These are phyloP conservation scores for Muntiacus reevesi DNA, from an alignment of 2,113 vertebrate species.

Conservation along the genomic window DNA sequence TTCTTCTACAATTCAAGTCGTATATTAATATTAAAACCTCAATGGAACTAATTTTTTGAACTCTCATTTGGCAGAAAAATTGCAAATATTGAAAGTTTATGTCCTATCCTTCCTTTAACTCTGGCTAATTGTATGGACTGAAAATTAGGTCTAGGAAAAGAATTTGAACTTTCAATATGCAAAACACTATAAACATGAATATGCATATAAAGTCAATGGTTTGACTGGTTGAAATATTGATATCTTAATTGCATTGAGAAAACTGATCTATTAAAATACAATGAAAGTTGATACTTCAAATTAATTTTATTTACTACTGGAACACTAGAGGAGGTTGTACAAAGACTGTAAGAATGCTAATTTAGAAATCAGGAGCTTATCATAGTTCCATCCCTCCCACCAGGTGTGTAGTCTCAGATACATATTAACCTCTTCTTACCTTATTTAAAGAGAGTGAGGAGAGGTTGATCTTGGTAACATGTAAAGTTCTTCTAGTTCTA, in stretches of 20 bases:
- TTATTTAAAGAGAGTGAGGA: background rate
- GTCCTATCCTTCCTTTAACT: slow-evolving; percentile 44
- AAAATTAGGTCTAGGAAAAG: slow-evolving; percentile 63
- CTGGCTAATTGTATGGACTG: slow-evolving; percentile 62
- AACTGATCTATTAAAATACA: slow-evolving; percentile 63
- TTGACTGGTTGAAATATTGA: slow-evolving; percentile 68
- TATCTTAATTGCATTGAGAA: slow-evolving; percentile 65
- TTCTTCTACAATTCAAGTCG: slow-evolving; percentile 30
- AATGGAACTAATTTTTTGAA: slow-evolving; percentile 44
- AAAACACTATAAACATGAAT: slow-evolving; percentile 65
- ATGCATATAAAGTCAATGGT: slow-evolving; percentile 55
- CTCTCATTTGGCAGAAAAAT: slow-evolving; percentile 51
- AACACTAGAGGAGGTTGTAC: slow-evolving; percentile 11
- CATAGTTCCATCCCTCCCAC: background rate
- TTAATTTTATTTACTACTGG: slow-evolving; percentile 63
- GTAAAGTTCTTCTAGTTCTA: background rate
- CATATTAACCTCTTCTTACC: background rate
- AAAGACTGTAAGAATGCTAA: slow-evolving; percentile 48
- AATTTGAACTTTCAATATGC: slow-evolving; percentile 70
- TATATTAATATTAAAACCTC: slow-evolving; percentile 36
- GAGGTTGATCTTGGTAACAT: background rate
- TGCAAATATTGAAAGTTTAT: slow-evolving; percentile 50
- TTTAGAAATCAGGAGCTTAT: background rate
- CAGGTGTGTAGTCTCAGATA: background rate
- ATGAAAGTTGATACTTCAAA: slow-evolving; percentile 62